These are phyloP conservation scores for Atlantisia rogersi DNA, from an alignment of 2,113 vertebrate species.

Conservation along the genomic window DNA sequence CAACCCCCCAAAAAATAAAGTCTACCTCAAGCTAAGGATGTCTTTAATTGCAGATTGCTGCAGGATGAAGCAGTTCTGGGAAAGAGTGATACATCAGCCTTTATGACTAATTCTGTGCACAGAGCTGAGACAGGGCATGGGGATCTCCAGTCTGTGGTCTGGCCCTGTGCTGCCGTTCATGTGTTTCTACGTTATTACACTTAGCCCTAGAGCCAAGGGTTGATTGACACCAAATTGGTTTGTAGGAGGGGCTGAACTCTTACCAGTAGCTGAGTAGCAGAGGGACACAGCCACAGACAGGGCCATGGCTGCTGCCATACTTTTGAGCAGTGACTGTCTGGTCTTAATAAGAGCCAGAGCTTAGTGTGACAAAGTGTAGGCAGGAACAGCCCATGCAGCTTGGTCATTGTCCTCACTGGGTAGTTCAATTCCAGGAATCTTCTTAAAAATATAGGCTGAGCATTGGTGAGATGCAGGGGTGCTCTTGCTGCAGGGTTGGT, in stretches of 20 bases:
- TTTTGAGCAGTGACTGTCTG: neutral
- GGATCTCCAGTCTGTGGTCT: neutral
- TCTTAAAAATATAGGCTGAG: neutral
- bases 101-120: neutral
- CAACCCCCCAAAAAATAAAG: neutral
- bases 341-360: neutral
- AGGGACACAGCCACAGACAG: neutral
- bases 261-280: neutral
- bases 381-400: neutral
- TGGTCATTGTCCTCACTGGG: accelerated
- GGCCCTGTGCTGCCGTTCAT: neutral
- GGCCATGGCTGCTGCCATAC: neutral
- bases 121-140: neutral
- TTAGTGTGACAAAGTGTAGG: neutral
- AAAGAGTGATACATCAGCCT: neutral
- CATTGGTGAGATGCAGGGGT: neutral
- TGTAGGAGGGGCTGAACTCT: neutral
- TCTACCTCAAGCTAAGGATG: neutral
- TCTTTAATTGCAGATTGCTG: neutral
- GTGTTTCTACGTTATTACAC: neutral
- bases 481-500: neutral
- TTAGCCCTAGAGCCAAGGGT: neutral
- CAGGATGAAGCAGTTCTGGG: neutral
- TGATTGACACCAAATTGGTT: neutral
- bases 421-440: neutral